These are phyloP conservation scores for Nymphalis io DNA, from an alignment of 1,140 invertebrate genomes.

Conservation along the genomic window DNA sequence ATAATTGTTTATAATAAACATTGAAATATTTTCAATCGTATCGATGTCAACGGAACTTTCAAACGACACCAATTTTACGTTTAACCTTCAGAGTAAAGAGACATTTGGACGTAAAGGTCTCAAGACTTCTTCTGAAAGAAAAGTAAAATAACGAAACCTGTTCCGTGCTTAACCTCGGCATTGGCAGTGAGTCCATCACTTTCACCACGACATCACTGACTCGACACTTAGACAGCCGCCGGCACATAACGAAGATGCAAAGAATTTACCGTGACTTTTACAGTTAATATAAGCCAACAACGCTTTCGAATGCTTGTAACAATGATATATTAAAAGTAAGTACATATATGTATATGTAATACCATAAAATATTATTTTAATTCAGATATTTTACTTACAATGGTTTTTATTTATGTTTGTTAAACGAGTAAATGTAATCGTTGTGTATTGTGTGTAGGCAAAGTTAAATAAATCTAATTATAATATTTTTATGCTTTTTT, in stretches of 20 bases:
- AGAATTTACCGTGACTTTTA: conserved; percentile 33
- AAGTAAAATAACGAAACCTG: conserved; percentile 67
- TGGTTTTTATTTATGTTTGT: too few relatives aligned
- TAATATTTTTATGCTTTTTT: too few relatives aligned
- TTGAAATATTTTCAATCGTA: not conserved
- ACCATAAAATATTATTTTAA: too few relatives aligned
- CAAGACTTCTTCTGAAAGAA: conserved; percentile 64
- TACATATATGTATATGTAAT: too few relatives aligned
- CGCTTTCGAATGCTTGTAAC: conserved; percentile 9
- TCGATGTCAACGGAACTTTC: conserved; percentile 21
- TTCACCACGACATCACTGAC: conserved; percentile 54
- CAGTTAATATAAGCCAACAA: conserved; percentile 26
- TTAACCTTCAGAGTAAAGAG: conserved; percentile 31
- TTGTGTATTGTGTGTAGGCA: too few relatives aligned
- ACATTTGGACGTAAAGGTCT: conserved; percentile 25
- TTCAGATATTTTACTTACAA: too few relatives aligned
- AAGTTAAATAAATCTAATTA: too few relatives aligned
- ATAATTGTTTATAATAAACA: too few relatives aligned
- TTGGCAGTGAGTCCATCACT: conserved; percentile 54
- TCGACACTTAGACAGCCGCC: conserved; percentile 30
- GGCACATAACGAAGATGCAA: conserved; percentile 7
- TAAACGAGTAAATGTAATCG: too few relatives aligned
- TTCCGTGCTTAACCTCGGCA: conserved; percentile 62
- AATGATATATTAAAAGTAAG: too few relatives aligned
- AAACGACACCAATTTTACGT: conserved; percentile 9